These are phyloP conservation scores for Sternotherus odoratus DNA, from an alignment of 2,797 vertebrate species.

Conservation along the genomic window DNA sequence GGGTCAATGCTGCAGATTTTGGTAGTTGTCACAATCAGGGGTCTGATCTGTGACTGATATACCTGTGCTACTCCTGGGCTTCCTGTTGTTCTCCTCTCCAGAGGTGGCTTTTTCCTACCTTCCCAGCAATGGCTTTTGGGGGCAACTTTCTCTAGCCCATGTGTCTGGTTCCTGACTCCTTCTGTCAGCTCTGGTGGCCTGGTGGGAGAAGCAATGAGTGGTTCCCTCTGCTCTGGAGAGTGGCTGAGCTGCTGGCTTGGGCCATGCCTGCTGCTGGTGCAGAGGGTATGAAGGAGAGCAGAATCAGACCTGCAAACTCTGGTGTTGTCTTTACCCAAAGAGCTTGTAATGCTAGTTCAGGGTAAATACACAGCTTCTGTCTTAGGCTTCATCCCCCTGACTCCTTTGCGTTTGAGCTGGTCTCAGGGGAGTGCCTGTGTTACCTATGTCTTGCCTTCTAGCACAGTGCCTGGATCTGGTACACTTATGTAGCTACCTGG, in stretches of 20 bases:
- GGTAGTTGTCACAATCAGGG: not conserved
- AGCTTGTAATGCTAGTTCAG: accelerated
- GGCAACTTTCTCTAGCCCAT: not conserved
- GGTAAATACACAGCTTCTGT: not conserved
- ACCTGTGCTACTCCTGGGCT: not conserved
- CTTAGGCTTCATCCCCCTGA: not conserved
- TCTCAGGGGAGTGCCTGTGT: not conserved
- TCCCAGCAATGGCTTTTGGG: not conserved
- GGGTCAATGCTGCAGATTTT: not conserved
- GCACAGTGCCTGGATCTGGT: not conserved
- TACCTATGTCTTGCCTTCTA: not conserved
- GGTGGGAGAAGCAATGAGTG: not conserved
- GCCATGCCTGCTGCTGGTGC: not conserved
- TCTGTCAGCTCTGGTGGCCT: not conserved
- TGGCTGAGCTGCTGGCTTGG: not conserved
- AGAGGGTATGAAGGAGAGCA: not conserved
- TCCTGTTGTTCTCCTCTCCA: not conserved
- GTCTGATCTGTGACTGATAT: not conserved
- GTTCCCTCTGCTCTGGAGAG: accelerated
- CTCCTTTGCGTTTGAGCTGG: not conserved
- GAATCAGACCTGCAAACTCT: not conserved
- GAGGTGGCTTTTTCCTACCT: not conserved
- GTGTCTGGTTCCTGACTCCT: not conserved
- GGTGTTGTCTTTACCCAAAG: conserved; percentile 28
- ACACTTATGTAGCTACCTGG: not conserved